Base-by-base conservation (phyloP, 2,113 vertebrate species). In the Pluvianellus socialis region DNA sequence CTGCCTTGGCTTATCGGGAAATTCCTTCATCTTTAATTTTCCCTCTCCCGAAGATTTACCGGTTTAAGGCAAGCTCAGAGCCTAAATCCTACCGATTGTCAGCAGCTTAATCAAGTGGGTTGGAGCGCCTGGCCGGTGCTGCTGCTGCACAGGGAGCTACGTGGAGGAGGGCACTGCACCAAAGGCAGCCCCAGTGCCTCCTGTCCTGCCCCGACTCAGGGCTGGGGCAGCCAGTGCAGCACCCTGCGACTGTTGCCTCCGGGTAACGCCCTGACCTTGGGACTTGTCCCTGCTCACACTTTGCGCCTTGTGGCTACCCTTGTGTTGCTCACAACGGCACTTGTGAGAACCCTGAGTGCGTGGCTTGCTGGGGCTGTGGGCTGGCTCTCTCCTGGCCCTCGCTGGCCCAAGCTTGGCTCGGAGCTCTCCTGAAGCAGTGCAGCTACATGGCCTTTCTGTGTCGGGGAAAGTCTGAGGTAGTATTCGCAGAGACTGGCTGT, bases 1-100 rank as follows among this genome's bases (percentile, higher is more conserved):
- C 73, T 94, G 89, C 92, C 88, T 90, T 72, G 68, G 96, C 92
- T 94, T 95, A 94, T 80, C 9, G 15, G 93, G 59, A 95, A 93
- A 96, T 96, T 94, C 88, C 88, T 88, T 95, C 76, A 91, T 93
- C 74, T 96, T 97, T 96, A 96, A 96, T 97, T 97, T 96, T 96
- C 90, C 35, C 92, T 12, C 26, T 63, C 62, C 87, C 8, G 5
- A 95, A 94, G 94, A 96, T 91, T 94, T 95, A 95, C 65, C 2
- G 88, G 92, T 96, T 96, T 93, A 85, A 93, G 89, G 89, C 79
- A 74, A 93, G 95, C 94, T 97, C 87, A 94, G 88, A 92, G 84
- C 56, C 58, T 81, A 96, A 95, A 96, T 92, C 93, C 94, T 42
- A 16, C 79, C 0, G 61, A 95, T 80, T 65, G 77, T 53, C 79